Conservation (phyloP, 2,113 vertebrate species). For the Lathamus discolor region DNA sequence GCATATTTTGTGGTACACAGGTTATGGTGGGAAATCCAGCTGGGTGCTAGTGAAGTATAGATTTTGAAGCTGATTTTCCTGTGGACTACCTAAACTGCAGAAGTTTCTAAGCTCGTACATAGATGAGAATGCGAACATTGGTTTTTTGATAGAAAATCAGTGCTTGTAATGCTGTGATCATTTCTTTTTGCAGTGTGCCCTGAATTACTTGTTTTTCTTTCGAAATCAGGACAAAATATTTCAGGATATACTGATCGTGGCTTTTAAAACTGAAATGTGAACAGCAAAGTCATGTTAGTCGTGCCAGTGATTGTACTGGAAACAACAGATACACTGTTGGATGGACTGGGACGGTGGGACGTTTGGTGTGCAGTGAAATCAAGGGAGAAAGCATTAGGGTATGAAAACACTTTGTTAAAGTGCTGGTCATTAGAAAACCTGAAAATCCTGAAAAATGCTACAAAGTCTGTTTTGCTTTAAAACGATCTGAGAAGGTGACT, state of each 20-base stretch:
- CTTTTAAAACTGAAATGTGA: background rate
- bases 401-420: background rate
- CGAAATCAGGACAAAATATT: background rate
- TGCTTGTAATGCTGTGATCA: background rate
- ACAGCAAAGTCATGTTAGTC: slow-evolving; percentile 2
- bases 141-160: background rate
- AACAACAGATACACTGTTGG: background rate
- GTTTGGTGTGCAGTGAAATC: background rate
- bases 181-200: background rate
- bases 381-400: background rate
- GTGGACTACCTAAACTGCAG: background rate
- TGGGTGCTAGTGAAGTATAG: background rate
- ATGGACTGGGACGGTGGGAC: background rate
- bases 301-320: background rate
- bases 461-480: background rate
- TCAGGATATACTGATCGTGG: background rate
- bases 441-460: background rate
- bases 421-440: slow-evolving; percentile 4
- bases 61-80: background rate
- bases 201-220: background rate
- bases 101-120: accelerated
- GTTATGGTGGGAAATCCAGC: background rate
- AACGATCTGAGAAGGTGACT: background rate
- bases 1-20: background rate
- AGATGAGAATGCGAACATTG: background rate